phyloP scores from a whole-genome alignment of 2,113 vertebrate species.

The Lagopus leucura region DNA sequence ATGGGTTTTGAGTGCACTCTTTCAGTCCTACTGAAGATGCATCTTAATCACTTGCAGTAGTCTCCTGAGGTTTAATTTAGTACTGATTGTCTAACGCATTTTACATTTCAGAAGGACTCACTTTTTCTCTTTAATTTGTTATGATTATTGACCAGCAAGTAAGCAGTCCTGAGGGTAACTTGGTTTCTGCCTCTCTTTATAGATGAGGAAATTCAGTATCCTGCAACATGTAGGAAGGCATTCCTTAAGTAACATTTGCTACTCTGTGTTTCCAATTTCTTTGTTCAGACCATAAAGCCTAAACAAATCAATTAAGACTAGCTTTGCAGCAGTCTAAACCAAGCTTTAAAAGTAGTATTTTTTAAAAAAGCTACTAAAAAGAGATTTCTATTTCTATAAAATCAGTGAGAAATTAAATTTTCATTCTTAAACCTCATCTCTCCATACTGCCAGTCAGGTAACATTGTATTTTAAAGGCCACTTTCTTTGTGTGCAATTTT shows the following conservation, averaged over 20 bases:
- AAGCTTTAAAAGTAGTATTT: background rate
- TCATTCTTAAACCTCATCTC: background rate
- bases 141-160: background rate
- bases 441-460: background rate
- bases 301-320: background rate
- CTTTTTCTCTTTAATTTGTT: conserved; percentile 31
- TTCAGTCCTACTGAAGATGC: background rate
- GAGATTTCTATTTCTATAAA: background rate
- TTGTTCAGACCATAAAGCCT: background rate
- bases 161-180: background rate
- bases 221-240: background rate
- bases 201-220: background rate
- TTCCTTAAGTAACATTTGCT: background rate
- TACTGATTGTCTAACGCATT: conserved; percentile 31
- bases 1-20: background rate
- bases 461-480: conserved; percentile 20
- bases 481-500: conserved; percentile 30
- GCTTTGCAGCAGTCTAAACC: background rate
- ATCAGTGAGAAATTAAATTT: conserved; percentile 5
- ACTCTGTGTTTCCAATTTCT: background rate
- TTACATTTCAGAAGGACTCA: background rate
- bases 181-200: background rate
- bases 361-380: background rate
- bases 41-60: background rate
- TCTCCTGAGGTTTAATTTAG: conserved; percentile 16